Percentiles rank a stretch among this genome's conserved stretches.
These are phyloP conservation scores for Cricetomys ansorgei DNA, from an alignment of 2,113 vertebrate genomes.

Conservation along the genomic window DNA sequence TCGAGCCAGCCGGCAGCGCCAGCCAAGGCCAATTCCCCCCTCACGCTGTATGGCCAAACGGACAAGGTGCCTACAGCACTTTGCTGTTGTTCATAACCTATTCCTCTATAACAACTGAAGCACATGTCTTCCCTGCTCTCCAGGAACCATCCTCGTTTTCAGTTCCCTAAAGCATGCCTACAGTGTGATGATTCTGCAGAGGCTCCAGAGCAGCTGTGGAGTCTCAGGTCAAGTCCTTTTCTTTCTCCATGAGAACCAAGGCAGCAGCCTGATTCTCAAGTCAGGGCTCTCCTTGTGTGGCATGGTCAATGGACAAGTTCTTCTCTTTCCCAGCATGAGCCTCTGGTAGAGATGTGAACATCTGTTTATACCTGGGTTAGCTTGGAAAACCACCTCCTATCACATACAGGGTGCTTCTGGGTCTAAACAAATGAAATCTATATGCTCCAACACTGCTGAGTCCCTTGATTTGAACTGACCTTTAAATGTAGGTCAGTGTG, in stretches of 20 bases:
- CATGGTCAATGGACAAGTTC: accelerated
- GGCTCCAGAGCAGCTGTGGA: background rate
- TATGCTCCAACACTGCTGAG: accelerated
- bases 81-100: background rate
- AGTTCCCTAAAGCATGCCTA: slow-evolving; percentile 27
- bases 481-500: background rate
- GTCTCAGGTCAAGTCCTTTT: background rate
- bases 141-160: slow-evolving; percentile 39
- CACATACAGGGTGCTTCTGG: too few relatives aligned
- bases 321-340: background rate
- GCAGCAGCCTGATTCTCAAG: background rate
- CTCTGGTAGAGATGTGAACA: background rate
- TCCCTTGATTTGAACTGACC: background rate
- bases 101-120: background rate
- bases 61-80: accelerated
- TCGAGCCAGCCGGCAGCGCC: too few relatives aligned
- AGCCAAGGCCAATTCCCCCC: too few relatives aligned
- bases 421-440: too few relatives aligned
- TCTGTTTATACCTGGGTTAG: accelerated
- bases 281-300: background rate
- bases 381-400: accelerated
- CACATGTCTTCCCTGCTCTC: background rate
- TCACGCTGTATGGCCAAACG: accelerated
- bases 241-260: background rate
- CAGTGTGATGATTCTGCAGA: accelerated